Percentiles rank a stretch among this genome's conserved stretches.
phyloP scores from a whole-genome alignment of 2,888 invertebrate species.

The Hololepta plana region DNA sequence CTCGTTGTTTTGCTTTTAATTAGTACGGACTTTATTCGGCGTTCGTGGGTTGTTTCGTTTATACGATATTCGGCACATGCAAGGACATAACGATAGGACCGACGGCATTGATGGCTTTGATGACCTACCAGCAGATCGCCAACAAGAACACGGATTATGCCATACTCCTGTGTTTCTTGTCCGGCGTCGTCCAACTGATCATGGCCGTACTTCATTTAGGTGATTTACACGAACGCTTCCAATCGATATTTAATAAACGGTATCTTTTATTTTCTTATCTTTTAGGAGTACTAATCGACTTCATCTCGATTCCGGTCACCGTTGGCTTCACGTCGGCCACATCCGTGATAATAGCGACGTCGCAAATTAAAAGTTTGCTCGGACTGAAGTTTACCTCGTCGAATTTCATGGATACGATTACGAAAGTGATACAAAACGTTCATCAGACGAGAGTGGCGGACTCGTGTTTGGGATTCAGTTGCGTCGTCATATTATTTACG shows the following conservation, averaged over 20 bases:
- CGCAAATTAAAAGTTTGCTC: conserved; percentile 60
- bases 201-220: conserved; percentile 74
- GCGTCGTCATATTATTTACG: conserved; percentile 52
- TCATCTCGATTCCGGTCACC: conserved; percentile 78
- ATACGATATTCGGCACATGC: conserved; percentile 75
- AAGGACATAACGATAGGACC: conserved; percentile 80
- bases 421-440: conserved; percentile 49
- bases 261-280: conserved; percentile 6
- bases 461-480: conserved; percentile 48
- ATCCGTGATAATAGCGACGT: conserved; percentile 74
- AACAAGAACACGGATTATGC: conserved; percentile 60
- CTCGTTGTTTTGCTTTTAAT: too few relatives aligned
- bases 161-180: conserved; percentile 63
- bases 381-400: conserved; percentile 56
- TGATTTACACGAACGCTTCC: conserved; percentile 29
- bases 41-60: conserved; percentile 85
- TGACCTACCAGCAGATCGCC: conserved; percentile 66
- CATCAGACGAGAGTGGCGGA: conserved; percentile 50
- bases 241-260: too few relatives aligned
- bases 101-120: conserved; percentile 83
- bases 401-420: conserved; percentile 57
- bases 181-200: conserved; percentile 60
- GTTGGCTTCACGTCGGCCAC: conserved; percentile 85
- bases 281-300: conserved; percentile 69
- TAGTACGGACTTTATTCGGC: conserved; percentile 92